These are phyloP conservation scores for Coremacera marginata DNA, from an alignment of 2,888 invertebrate species.

Conservation along the genomic window DNA sequence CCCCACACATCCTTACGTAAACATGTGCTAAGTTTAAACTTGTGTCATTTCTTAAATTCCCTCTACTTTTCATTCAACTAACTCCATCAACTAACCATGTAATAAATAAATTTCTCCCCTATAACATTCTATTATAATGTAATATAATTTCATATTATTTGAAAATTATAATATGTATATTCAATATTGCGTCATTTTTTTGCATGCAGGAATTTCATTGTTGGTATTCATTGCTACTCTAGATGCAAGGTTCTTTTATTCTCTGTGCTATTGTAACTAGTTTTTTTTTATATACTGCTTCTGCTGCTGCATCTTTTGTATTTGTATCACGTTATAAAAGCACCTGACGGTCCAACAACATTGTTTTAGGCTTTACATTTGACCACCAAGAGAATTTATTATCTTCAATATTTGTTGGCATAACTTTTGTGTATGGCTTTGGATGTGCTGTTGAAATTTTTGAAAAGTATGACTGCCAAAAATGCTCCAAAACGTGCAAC, in stretches of 20 bases:
- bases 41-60: no score
- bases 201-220: not conserved
- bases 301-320: slow-evolving; percentile 5
- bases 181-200: not conserved
- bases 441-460: not conserved
- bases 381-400: slow-evolving; percentile 25
- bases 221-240: not conserved
- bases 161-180: not conserved
- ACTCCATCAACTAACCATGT: no score
- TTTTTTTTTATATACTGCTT: not conserved
- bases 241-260: not conserved
- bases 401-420: slow-evolving; percentile 12
- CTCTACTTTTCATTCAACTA: no score
- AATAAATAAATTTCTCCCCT: no score
- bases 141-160: not conserved
- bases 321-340: not conserved
- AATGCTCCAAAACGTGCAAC: not conserved
- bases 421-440: slow-evolving; percentile 1
- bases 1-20: no score
- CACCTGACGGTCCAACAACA: slow-evolving; percentile 2
- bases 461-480: slow-evolving; percentile 3
- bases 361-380: slow-evolving; percentile 25
- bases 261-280: not conserved
- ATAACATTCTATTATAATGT: no score
- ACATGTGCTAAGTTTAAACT: no score